Evolutionary conservation across 2,888 invertebrate species (phyloP), one percentile per base, ranked within the genome.

Genomic region (Acrobasis repandana): DNA sequence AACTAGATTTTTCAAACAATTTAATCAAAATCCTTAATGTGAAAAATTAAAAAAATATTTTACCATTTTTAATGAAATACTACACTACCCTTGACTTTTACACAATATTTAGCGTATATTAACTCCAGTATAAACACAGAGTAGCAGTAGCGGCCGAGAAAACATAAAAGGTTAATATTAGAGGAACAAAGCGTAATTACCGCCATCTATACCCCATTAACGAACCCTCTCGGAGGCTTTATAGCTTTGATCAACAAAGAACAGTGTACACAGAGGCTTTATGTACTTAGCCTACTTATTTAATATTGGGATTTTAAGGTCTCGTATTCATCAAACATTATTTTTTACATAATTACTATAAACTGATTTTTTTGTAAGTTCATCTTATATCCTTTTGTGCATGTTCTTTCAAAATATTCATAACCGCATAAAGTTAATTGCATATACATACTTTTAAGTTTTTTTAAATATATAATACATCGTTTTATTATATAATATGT

Each of bases 151-250:
- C 52, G 51, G 65, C 59, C 59, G 62, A 72, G 75, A 72, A 77
- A 73, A 76, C 74, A 79, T 75, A 80, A 80, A 81, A 80, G 78
- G 76, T 73, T 78, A 76, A 80, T 84, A 81, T 82, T 81, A 81
- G 75, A 77, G 69, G 78, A 83, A 81, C 83, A 80, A 79, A 81
- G 77, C 75, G 77, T 86, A 87, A 88, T 88, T 86, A 86, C 74
- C 69, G 72, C 74, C 76, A 80, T 80, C 79, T 80, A 80, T 80
- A 74, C 75, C 64, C 75, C 75, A 79, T 84, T 85, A 85, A 83
- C 82, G 82, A 82, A 80, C 80, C 77, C 77, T 76, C 76, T 61
- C 65, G 58, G 62, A 65, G 64, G 65, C 64, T 67, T 67, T 67
- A 65, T 65, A 64, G 62, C 62, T 58, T 62, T 63, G 64, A 67